phyloP scores from a whole-genome alignment of 2,113 vertebrate species.

The Bos javanicus region DNA sequence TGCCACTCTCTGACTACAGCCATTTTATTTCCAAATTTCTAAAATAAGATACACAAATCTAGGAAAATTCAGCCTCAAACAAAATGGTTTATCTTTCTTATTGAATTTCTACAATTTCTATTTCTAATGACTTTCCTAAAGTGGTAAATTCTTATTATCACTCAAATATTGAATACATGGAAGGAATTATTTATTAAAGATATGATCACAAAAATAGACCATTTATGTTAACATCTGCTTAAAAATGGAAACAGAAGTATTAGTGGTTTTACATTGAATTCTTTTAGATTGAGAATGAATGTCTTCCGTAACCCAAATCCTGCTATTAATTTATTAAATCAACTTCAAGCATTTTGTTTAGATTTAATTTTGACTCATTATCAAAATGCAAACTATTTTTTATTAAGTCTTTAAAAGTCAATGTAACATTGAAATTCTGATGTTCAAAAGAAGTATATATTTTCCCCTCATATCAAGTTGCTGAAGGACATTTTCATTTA shows the following conservation, averaged over 20 bases:
- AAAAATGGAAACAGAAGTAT: neutral
- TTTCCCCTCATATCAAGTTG: slow-evolving; percentile 45
- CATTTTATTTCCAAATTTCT: neutral
- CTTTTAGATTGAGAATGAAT: neutral
- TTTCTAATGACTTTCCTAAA: neutral
- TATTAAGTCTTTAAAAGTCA: slow-evolving; percentile 52
- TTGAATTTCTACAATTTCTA: neutral
- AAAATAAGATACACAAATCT: neutral
- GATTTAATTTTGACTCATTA: slow-evolving; percentile 46
- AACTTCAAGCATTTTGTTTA: slow-evolving; percentile 38
- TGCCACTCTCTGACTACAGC: neutral
- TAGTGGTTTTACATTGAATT: neutral
- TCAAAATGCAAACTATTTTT: slow-evolving; percentile 54
- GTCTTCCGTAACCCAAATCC: neutral
- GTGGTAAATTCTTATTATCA: neutral
- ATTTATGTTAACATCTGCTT: neutral
- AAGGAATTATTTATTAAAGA: slow-evolving; percentile 4
- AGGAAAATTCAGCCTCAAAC: neutral
- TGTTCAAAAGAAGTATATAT: neutral
- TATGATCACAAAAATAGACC: neutral
- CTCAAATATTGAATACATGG: neutral
- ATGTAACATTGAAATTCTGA: slow-evolving; percentile 30
- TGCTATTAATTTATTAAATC: neutral
- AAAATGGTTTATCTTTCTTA: neutral
- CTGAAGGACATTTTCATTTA: slow-evolving; percentile 50